phyloP scores from a whole-genome alignment of 2,113 vertebrate genomes.

The Panthera tigris region DNA sequence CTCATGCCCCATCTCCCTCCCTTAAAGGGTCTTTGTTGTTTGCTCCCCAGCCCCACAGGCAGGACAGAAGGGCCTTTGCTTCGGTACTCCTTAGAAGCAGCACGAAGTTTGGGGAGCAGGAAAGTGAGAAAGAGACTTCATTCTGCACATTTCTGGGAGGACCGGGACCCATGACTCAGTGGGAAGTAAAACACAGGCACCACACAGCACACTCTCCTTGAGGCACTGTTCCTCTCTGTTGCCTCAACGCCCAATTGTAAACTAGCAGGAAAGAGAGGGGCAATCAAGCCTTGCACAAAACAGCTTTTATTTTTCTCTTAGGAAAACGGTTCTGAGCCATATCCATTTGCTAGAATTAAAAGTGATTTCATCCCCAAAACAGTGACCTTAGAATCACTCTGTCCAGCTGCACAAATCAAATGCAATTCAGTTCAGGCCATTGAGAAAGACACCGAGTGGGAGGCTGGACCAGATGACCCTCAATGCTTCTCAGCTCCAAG shows the following conservation, averaged over 20 bases:
- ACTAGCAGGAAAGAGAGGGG: neutral
- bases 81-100: neutral
- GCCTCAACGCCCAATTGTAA: neutral
- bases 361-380: neutral
- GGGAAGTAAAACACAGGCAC: neutral
- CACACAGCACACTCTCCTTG: neutral
- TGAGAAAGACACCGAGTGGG: neutral
- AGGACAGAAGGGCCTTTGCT: constrained; percentile 73
- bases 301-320: constrained; percentile 16
- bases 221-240: neutral
- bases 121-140: neutral
- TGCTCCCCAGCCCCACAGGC: neutral
- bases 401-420: constrained; percentile 37
- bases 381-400: neutral
- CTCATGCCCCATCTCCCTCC: neutral
- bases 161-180: neutral
- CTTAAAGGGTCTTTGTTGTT: constrained; percentile 65
- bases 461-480: neutral
- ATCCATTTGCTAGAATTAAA: neutral
- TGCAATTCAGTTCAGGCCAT: neutral
- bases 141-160: neutral
- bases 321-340: neutral
- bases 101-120: neutral
- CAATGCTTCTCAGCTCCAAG: neutral
- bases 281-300: neutral